phyloP scores from a whole-genome alignment of 2,113 vertebrate species.

The Chascanopsetta lugubris region DNA sequence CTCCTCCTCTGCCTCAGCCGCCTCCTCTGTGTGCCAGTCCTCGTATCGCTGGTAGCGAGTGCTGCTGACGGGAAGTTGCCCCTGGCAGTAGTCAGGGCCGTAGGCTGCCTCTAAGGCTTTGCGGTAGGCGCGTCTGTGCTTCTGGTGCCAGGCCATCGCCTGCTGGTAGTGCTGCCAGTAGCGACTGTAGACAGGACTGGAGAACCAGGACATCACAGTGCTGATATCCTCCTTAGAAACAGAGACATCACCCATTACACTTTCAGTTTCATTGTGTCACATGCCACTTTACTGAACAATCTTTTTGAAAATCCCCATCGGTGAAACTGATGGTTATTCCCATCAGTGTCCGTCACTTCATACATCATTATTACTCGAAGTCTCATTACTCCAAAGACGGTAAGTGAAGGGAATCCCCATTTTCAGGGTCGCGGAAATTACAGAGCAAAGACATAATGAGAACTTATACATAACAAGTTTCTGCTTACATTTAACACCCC shows the following conservation, averaged over 20 bases:
- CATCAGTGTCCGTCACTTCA: too few relatives aligned
- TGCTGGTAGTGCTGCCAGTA: conserved; percentile 94
- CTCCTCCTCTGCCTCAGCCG: conserved; percentile 59
- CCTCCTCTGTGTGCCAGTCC: conserved; percentile 65
- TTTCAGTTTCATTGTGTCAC: neutral
- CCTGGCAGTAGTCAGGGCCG: conserved; percentile 28
- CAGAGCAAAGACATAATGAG: too few relatives aligned
- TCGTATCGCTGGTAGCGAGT: conserved; percentile 47
- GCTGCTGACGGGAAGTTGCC: conserved; percentile 12
- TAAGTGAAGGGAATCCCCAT: too few relatives aligned
- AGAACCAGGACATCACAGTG: conserved; percentile 78
- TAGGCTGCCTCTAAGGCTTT: conserved; percentile 82
- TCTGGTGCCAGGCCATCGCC: conserved; percentile 89
- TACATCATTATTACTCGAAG: too few relatives aligned
- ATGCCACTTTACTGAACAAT: neutral
- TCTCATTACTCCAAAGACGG: too few relatives aligned
- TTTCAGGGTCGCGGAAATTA: too few relatives aligned
- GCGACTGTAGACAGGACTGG: conserved; percentile 79
- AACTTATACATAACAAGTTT: too few relatives aligned
- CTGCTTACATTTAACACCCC: too few relatives aligned
- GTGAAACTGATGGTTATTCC: neutral
- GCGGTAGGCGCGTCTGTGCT: conserved; percentile 85
- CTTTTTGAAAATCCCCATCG: neutral
- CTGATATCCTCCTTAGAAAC: conserved; percentile 36
- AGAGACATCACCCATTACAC: neutral